These are phyloP conservation scores for Callinectes sapidus DNA, from an alignment of 2,888 invertebrate species.

Conservation along the genomic window DNA sequence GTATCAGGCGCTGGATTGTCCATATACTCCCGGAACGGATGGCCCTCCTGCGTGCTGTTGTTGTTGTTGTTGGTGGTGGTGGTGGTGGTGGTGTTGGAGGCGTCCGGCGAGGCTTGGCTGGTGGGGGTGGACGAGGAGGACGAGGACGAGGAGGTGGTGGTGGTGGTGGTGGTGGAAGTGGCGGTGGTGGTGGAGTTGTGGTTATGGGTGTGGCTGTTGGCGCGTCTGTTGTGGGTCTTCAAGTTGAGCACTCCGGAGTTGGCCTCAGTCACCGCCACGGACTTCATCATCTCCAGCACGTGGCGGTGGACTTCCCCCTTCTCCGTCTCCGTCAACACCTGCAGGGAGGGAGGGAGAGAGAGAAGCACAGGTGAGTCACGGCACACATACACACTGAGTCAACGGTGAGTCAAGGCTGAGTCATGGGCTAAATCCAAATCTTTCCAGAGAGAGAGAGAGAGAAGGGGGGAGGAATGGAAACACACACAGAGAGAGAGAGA, in stretches of 20 bases:
- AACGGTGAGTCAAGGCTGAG: too few species aligned
- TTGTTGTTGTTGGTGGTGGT: not conserved
- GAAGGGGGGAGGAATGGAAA: not conserved
- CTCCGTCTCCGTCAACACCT: conserved; percentile 71
- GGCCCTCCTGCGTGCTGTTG: conserved; percentile 49
- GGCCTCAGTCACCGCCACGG: conserved; percentile 71
- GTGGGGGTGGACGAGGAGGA: not conserved
- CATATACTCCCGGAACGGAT: conserved; percentile 71
- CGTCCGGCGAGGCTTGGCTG: conserved; percentile 23
- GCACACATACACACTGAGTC: too few species aligned
- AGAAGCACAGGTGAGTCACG: not conserved
- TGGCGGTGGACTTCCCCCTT: conserved; percentile 71
- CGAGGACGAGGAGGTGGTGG: not conserved
- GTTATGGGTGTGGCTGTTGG: conserved; percentile 36
- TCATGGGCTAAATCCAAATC: not conserved
- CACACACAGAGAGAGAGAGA: not conserved
- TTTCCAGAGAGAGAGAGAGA: not conserved
- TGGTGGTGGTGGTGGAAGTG: not conserved
- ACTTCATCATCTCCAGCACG: conserved; percentile 73
- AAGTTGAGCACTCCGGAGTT: conserved; percentile 72
- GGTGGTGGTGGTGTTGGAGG: not conserved
- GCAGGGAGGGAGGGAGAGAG: not conserved
- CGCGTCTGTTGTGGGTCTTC: conserved; percentile 57
- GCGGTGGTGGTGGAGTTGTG: not conserved
- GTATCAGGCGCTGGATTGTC: conserved; percentile 71